Conservation (phyloP, 1,140 invertebrate species). For the Ericerus pela region DNA sequence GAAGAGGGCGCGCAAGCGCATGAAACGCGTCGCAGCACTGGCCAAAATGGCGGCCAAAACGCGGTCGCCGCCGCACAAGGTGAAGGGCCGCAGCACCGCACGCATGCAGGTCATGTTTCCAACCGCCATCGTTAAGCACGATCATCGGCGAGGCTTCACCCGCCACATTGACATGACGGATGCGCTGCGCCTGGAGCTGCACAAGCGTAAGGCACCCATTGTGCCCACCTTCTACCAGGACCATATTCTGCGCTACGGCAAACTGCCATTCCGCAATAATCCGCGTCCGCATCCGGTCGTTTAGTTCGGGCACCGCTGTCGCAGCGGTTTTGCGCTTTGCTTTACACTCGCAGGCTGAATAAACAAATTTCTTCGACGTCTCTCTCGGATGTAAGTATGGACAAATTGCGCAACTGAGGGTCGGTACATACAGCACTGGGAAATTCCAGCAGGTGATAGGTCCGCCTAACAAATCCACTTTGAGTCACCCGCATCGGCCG, state of each 20-base stretch:
- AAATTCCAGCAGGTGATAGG: too few species aligned
- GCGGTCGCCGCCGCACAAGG: background rate
- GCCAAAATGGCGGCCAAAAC: background rate
- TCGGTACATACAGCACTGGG: too few species aligned
- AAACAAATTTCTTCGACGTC: too few species aligned
- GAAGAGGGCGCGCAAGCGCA: background rate
- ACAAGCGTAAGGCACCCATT: background rate
- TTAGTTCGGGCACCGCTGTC: too few species aligned
- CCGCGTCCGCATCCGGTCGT: background rate
- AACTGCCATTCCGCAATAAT: slow-evolving; percentile 5
- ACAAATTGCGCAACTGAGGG: too few species aligned
- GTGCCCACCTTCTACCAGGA: background rate
- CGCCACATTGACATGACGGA: background rate
- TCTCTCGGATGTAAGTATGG: too few species aligned
- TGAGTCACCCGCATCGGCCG: too few species aligned
- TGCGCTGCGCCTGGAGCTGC: background rate
- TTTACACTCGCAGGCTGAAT: too few species aligned
- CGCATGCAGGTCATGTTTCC: background rate
- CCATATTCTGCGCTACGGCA: background rate
- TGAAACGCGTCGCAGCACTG: background rate
- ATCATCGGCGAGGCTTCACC: background rate
- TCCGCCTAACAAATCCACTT: too few species aligned
- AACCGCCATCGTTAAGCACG: background rate
- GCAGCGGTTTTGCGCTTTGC: too few species aligned
- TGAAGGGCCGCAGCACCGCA: background rate